Conservation (phyloP, 2,888 invertebrate genomes). For the Dicyrtoma fusca region DNA sequence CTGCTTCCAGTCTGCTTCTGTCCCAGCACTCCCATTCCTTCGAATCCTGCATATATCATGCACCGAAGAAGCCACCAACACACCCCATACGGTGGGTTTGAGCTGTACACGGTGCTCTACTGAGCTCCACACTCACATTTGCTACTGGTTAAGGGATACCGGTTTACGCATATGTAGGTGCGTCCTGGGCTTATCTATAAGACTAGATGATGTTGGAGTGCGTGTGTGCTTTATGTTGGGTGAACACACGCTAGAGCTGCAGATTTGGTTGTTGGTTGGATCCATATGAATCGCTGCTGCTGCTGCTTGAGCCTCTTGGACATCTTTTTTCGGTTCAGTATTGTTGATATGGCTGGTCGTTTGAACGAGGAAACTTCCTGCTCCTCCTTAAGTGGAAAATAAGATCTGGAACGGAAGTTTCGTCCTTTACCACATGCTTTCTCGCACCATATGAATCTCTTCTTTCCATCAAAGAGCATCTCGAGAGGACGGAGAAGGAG, state of each 20-base stretch:
- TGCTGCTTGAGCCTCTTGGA: constrained; percentile 7
- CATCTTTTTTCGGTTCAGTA: constrained; percentile 28
- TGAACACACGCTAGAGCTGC: not conserved
- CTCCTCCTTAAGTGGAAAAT: constrained; percentile 37
- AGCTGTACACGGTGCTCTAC: too few relatives aligned
- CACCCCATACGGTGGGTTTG: too few relatives aligned
- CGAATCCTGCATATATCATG: not conserved
- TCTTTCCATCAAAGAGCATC: constrained; percentile 25
- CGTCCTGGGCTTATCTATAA: not conserved
- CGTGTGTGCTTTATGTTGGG: too few relatives aligned
- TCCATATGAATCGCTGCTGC: not conserved
- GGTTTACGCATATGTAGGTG: not conserved
- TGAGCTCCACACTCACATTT: too few relatives aligned
- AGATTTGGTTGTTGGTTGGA: not conserved
- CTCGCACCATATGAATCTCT: constrained; percentile 40
- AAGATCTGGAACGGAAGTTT: constrained; percentile 42
- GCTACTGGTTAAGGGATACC: too few relatives aligned
- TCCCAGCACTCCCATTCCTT: not conserved
- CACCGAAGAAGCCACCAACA: too few relatives aligned
- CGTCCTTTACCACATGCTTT: constrained; percentile 41
- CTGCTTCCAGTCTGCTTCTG: constrained; percentile 31
- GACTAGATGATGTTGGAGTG: too few relatives aligned
- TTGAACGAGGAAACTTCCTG: constrained; percentile 24
- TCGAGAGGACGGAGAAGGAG: not conserved
- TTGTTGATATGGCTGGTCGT: constrained; percentile 1